A percentile compares a stretch with the other conserved stretches of the same genome.
These are phyloP conservation scores for Mormyrus iriodes DNA, from an alignment of 2,113 vertebrate species.

Conservation along the genomic window DNA sequence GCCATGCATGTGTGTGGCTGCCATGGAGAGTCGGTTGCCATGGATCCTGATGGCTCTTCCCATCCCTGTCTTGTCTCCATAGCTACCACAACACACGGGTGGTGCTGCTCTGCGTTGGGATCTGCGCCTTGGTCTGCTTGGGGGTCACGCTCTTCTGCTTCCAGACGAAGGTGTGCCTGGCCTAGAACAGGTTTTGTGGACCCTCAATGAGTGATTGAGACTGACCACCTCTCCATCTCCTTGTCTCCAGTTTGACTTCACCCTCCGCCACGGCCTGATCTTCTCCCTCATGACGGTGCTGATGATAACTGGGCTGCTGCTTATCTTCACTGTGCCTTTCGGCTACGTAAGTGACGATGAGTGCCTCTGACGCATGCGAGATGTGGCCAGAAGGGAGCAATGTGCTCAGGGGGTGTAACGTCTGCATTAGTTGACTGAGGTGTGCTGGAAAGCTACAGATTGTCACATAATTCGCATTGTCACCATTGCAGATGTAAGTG, in stretches of 20 bases:
- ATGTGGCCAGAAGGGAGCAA: background rate
- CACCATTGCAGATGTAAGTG: background rate
- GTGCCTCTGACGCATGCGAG: background rate
- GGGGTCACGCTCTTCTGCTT: conserved; percentile 45
- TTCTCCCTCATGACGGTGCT: conserved; percentile 45
- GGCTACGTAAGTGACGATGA: conserved; percentile 43
- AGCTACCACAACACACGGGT: conserved; percentile 45
- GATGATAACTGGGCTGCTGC: conserved; percentile 40
- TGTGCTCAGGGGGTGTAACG: background rate
- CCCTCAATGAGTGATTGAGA: background rate
- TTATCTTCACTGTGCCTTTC: conserved; percentile 41
- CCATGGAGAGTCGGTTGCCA: background rate
- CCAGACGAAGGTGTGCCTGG: conserved; percentile 35
- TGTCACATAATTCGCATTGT: background rate
- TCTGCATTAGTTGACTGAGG: background rate
- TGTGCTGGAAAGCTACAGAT: background rate
- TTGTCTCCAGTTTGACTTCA: conserved; percentile 41
- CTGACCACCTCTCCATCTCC: background rate
- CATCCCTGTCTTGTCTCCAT: background rate
- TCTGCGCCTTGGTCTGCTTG: conserved; percentile 43
- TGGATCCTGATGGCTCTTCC: background rate
- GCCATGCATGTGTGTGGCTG: background rate
- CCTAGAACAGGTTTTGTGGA: background rate
- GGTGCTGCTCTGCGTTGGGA: conserved; percentile 43
- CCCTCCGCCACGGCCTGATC: conserved; percentile 41